Percentiles rank a stretch among this genome's conserved stretches.
Conservation (phyloP, 2,888 invertebrate genomes). For the Cheilosia impressa region DNA sequence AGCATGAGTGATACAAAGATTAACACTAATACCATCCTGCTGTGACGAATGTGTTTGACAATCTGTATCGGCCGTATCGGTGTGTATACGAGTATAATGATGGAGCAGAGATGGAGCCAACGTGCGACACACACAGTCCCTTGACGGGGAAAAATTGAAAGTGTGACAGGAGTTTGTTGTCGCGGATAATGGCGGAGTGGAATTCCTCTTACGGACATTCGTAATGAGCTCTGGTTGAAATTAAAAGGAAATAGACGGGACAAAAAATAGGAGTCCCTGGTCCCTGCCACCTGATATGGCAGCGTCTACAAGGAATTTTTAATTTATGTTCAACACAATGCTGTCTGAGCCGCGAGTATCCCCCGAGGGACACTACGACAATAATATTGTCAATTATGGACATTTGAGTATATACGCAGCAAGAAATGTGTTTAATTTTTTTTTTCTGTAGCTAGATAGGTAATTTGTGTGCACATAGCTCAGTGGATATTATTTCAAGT, state of each 20-base stretch:
- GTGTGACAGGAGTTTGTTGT: constrained; percentile 51
- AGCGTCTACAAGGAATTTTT: constrained; percentile 66
- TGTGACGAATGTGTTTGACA: constrained; percentile 62
- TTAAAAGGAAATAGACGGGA: constrained; percentile 58
- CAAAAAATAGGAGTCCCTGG: constrained; percentile 46
- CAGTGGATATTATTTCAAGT: no score
- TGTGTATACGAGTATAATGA: neutral
- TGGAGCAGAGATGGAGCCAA: constrained; percentile 28
- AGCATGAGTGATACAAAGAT: neutral
- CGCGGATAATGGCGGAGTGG: constrained; percentile 27
- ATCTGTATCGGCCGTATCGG: constrained; percentile 7
- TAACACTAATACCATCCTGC: constrained; percentile 26
- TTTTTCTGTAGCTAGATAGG: neutral
- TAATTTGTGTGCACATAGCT: neutral
- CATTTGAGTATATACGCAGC: constrained; percentile 30
- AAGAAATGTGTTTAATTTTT: constrained; percentile 45
- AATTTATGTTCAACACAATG: constrained; percentile 60
- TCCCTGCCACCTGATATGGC: constrained; percentile 63
- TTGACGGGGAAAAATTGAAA: constrained; percentile 68
- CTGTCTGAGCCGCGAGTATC: constrained; percentile 45
- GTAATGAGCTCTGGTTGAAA: constrained; percentile 65
- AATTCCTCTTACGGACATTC: constrained; percentile 62
- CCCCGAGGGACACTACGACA: constrained; percentile 52
- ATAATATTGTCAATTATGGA: constrained; percentile 58
- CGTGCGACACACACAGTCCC: constrained; percentile 50